phyloP scores from a whole-genome alignment of 2,113 vertebrate species.

The Colinus virginianus region DNA sequence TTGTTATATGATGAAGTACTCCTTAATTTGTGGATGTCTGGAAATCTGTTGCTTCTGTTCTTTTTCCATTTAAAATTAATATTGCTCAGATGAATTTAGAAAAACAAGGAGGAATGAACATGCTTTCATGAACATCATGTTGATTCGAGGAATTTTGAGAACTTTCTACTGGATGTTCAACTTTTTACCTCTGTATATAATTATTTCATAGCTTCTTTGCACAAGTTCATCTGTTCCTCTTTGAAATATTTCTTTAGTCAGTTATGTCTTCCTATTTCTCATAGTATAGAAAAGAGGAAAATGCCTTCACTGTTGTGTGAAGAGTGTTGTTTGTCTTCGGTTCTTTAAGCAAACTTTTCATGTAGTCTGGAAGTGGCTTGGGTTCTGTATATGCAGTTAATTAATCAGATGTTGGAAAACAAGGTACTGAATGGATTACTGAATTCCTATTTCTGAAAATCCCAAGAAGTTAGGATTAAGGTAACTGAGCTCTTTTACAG shows the following conservation, averaged over 20 bases:
- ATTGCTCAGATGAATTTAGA: neutral
- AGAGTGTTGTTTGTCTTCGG: neutral
- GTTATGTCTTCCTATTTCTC: neutral
- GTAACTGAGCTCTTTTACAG: neutral
- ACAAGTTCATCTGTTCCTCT: neutral
- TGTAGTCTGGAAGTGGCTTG: neutral
- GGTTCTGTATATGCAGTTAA: neutral
- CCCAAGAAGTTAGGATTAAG: neutral
- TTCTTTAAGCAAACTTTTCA: neutral
- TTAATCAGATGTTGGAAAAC: neutral
- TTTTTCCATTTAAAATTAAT: neutral
- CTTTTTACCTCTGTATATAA: neutral
- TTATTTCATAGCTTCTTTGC: neutral
- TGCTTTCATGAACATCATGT: neutral
- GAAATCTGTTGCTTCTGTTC: neutral
- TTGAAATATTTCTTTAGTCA: neutral
- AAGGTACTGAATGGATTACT: neutral
- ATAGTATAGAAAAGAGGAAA: neutral
- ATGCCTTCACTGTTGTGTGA: neutral
- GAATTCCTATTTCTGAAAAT: neutral
- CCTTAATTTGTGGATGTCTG: neutral
- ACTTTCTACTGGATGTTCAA: neutral
- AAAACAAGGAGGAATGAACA: neutral
- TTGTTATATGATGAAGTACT: neutral
- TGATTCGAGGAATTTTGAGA: neutral